A percentile compares a stretch with the other conserved stretches of the same genome.
Evolutionary conservation across 2,888 invertebrate species (phyloP).

Genomic region (Trissoscelio sp.): DNA sequence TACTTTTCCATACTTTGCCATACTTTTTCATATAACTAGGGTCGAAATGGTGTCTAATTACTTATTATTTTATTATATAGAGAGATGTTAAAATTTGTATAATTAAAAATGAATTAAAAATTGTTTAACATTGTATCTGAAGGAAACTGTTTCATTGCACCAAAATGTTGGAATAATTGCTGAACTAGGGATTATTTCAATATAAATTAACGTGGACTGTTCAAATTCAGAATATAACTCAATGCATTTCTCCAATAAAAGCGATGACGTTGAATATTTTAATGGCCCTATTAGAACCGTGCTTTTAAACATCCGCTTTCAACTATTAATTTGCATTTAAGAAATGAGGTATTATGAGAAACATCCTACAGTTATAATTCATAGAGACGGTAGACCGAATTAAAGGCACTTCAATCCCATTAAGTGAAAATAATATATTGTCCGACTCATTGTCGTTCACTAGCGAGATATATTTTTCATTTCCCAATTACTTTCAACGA

Average conservation of each 20-base stretch:
- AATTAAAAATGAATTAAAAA: no score
- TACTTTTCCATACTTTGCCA: no score
- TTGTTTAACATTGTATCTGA: no score
- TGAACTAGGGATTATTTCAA: background rate
- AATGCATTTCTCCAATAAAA: conserved; percentile 32
- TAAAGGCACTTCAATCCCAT: conserved; percentile 15
- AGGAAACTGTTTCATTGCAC: background rate
- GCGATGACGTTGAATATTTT: conserved; percentile 31
- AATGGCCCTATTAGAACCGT: conserved; percentile 16
- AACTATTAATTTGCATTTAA: conserved; percentile 48
- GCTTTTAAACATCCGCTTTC: conserved; percentile 19
- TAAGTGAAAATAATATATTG: conserved; percentile 40
- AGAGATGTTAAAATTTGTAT: no score
- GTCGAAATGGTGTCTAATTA: no score
- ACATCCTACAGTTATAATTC: conserved; percentile 29
- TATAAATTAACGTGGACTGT: conserved; percentile 6
- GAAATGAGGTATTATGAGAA: conserved; percentile 42
- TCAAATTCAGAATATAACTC: conserved; percentile 2
- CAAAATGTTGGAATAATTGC: background rate
- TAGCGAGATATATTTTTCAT: conserved; percentile 26
- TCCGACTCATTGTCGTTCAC: conserved; percentile 10
- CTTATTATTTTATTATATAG: no score
- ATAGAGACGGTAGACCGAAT: conserved; percentile 9
- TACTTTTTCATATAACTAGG: no score
- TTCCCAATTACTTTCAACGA: conserved; percentile 22